Percentiles rank a stretch among this genome's conserved stretches.
Conservation (phyloP, 2,888 invertebrate genomes). For the Archips crataeganus region DNA sequence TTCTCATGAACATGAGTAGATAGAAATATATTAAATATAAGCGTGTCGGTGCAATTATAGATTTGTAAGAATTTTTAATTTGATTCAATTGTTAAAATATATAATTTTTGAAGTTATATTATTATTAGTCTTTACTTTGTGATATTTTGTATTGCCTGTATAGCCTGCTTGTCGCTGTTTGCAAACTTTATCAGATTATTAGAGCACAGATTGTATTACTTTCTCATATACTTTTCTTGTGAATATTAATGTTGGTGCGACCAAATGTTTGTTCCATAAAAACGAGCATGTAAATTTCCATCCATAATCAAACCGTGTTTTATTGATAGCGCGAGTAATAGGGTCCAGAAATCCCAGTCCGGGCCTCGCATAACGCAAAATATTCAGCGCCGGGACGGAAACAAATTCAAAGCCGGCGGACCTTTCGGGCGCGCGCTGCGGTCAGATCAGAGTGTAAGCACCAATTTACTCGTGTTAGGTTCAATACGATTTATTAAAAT, state of each 20-base stretch:
- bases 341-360: slow-evolving; percentile 42
- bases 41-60: slow-evolving; percentile 38
- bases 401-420: slow-evolving; percentile 31
- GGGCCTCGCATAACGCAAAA: slow-evolving; percentile 44
- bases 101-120: slow-evolving; percentile 5
- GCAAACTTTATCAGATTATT: slow-evolving; percentile 5
- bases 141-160: background rate
- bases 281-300: slow-evolving; percentile 45
- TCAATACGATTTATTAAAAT: slow-evolving; percentile 28
- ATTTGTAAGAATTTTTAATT: slow-evolving; percentile 19
- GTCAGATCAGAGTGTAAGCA: slow-evolving; percentile 31
- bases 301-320: slow-evolving; percentile 47
- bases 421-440: slow-evolving; percentile 19
- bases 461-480: slow-evolving; percentile 31
- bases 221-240: slow-evolving; percentile 16
- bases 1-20: slow-evolving; percentile 7
- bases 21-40: slow-evolving; percentile 19
- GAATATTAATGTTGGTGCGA: slow-evolving; percentile 31
- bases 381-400: slow-evolving; percentile 36
- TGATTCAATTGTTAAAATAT: slow-evolving; percentile 24
- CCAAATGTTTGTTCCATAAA: slow-evolving; percentile 38
- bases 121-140: background rate
- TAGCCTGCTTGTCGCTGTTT: background rate
- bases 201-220: slow-evolving; percentile 3
- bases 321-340: slow-evolving; percentile 46